Evolutionary conservation across 2,113 vertebrate species (phyloP).

Genomic region (Chlamydotis undulata): DNA sequence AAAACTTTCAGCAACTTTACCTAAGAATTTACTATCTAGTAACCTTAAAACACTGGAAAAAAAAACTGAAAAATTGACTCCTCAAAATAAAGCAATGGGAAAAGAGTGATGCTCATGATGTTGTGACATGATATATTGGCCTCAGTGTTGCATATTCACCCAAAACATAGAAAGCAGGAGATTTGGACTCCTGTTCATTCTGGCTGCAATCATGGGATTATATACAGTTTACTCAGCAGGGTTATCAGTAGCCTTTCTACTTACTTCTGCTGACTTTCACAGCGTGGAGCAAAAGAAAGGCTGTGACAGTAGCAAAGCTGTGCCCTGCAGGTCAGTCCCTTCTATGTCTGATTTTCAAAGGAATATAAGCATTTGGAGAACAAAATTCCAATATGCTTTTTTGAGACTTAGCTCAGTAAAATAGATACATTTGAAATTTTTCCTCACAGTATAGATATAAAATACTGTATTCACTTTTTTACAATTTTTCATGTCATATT

Average conservation of each 20-base stretch:
- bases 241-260: not conserved
- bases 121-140: not conserved
- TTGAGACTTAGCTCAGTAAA: not conserved
- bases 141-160: not conserved
- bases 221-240: not conserved
- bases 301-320: not conserved
- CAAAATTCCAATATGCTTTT: not conserved
- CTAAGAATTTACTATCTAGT: not conserved
- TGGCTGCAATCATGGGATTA: not conserved
- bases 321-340: not conserved
- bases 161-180: not conserved
- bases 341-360: not conserved
- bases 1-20: not conserved
- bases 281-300: not conserved
- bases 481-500: not conserved
- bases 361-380: not conserved
- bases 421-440: not conserved
- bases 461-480: not conserved
- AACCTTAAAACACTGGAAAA: not conserved
- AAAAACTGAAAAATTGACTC: not conserved
- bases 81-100: not conserved
- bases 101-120: not conserved
- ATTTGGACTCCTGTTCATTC: not conserved
- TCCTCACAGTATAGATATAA: not conserved
- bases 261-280: not conserved